These are phyloP conservation scores for Argentina silus DNA, from an alignment of 2,797 vertebrate genomes.

Conservation along the genomic window DNA sequence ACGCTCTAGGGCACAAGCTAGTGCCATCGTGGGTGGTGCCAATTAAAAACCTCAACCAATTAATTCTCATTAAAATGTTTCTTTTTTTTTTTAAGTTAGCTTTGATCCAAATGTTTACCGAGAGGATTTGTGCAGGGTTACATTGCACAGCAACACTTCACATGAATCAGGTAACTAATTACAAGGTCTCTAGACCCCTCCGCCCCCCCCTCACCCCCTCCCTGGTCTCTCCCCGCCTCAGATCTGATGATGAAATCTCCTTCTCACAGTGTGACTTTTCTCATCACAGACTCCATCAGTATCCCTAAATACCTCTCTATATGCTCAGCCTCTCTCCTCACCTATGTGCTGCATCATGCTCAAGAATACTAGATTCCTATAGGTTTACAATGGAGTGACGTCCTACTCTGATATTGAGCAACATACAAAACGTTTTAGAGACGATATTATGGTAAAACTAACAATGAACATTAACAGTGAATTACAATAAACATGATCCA, in stretches of 20 bases:
- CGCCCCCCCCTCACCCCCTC: background rate
- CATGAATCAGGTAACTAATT: conserved; percentile 9
- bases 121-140: conserved; percentile 3
- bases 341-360: conserved; percentile 24
- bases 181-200: background rate
- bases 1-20: conserved; percentile 12
- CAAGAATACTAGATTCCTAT: conserved; percentile 18
- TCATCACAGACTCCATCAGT: conserved; percentile 34
- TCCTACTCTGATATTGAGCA: background rate
- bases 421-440: background rate
- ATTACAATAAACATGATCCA: conserved; percentile 53
- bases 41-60: conserved; percentile 31
- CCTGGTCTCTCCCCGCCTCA: background rate
- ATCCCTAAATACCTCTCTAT: conserved; percentile 30
- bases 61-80: conserved; percentile 34
- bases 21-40: conserved; percentile 29
- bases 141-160: background rate
- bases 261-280: conserved; percentile 38
- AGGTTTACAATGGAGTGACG: conserved; percentile 9
- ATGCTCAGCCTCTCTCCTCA: conserved; percentile 5
- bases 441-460: conserved; percentile 6
- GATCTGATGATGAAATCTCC: conserved; percentile 32
- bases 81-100: conserved; percentile 29
- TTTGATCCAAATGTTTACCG: conserved; percentile 29
- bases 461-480: conserved; percentile 48